A percentile compares a stretch with the other conserved stretches of the same genome.
Conservation (phyloP, 1,140 invertebrate species). For the Bemisia tabaci region DNA sequence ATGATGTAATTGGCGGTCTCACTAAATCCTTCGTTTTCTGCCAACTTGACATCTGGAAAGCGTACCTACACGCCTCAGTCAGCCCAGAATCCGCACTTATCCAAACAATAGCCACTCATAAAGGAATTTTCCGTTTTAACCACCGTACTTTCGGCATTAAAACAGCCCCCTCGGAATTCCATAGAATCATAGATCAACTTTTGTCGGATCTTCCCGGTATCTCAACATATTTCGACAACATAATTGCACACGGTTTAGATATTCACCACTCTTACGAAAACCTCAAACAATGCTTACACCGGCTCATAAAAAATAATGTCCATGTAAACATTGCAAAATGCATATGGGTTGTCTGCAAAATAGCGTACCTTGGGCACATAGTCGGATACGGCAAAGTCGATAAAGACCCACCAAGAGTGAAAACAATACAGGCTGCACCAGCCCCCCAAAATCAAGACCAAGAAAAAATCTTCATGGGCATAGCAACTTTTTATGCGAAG, state of each 20-base stretch:
- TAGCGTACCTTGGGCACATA: conserved; percentile 30
- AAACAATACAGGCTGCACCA: conserved; percentile 26
- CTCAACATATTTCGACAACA: conserved; percentile 24
- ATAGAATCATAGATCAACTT: conserved; percentile 33
- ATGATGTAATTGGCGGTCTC: conserved; percentile 12
- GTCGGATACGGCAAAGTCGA: conserved; percentile 26
- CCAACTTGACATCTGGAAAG: conserved; percentile 21
- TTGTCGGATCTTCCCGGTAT: conserved; percentile 24
- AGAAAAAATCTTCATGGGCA: conserved; percentile 32
- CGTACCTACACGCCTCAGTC: conserved; percentile 24
- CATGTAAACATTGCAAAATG: conserved; percentile 29
- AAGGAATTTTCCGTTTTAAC: conserved; percentile 29
- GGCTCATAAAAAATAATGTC: conserved; percentile 4
- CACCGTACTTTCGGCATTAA: conserved; percentile 35
- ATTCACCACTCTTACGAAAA: conserved; percentile 10
- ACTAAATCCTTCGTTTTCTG: conserved; percentile 6
- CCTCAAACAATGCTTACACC: conserved; percentile 6
- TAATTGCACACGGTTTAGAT: conserved; percentile 21
- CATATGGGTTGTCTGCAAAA: conserved; percentile 24
- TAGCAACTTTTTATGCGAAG: conserved; percentile 33
- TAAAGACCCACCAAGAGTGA: conserved; percentile 26
- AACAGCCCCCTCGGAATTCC: conserved; percentile 36
- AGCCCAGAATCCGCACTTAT: conserved; percentile 23
- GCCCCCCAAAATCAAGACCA: conserved; percentile 27
- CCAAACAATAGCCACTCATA: conserved; percentile 27